Conservation (phyloP, 2,797 vertebrate species). For the Manis javanica region DNA sequence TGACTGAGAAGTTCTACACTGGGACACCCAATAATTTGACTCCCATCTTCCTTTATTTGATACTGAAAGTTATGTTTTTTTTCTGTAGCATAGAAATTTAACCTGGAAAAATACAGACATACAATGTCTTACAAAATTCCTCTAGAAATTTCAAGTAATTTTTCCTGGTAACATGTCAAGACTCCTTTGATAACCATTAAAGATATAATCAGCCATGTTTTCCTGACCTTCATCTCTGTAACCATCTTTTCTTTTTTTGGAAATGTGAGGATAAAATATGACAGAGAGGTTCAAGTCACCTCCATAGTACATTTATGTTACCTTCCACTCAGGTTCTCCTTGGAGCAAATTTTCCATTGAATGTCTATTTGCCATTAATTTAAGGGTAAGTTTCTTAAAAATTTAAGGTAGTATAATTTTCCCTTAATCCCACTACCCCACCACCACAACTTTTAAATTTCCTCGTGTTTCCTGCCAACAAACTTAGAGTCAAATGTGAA, state of each 20-base stretch:
- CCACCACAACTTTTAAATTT: neutral
- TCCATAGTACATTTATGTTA: neutral
- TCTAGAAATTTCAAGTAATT: neutral
- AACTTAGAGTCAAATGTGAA: neutral
- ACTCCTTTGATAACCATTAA: neutral
- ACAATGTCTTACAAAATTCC: neutral
- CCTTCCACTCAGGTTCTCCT: neutral
- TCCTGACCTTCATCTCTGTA: neutral
- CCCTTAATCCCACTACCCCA: neutral
- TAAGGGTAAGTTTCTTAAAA: neutral
- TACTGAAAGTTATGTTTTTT: neutral
- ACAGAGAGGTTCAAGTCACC: neutral
- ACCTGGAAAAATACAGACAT: neutral
- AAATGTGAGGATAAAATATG: neutral
- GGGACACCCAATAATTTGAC: neutral
- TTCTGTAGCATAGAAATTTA: neutral
- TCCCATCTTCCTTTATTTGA: neutral
- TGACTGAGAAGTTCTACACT: neutral
- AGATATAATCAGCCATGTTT: neutral
- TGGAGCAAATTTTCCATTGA: neutral
- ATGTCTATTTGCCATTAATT: neutral
- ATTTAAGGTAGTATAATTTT: neutral
- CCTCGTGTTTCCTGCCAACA: neutral
- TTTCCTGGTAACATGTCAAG: neutral
- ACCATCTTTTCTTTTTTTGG: neutral